These are phyloP conservation scores for Malurus elegans DNA, from an alignment of 2,113 vertebrate species.

Conservation along the genomic window DNA sequence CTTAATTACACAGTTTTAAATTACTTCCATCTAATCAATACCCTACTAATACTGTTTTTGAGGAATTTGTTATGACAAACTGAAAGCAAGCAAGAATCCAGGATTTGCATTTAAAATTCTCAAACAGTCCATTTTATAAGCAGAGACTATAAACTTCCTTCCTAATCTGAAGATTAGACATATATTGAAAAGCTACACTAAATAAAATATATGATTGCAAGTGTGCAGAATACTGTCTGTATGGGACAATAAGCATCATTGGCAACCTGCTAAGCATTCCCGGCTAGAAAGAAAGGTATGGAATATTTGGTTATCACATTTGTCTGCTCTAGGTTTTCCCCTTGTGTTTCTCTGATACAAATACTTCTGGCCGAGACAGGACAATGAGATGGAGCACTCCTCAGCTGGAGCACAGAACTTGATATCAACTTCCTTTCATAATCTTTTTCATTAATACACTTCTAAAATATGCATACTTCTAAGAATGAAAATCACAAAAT, in stretches of 20 bases:
- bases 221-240: background rate
- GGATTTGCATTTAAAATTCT: background rate
- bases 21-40: background rate
- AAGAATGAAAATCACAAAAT: background rate
- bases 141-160: background rate
- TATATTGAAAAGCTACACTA: background rate
- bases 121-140: background rate
- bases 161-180: background rate
- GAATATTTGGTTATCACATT: background rate
- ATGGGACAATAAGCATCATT: background rate
- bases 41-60: background rate
- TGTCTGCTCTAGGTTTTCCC: background rate
- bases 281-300: background rate
- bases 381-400: rapidly evolving
- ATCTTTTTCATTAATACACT: background rate
- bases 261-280: background rate
- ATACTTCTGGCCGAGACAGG: background rate
- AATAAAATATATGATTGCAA: background rate
- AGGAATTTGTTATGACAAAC: background rate
- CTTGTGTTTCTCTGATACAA: background rate
- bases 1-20: background rate
- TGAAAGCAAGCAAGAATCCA: background rate
- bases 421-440: background rate
- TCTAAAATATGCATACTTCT: background rate
- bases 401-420: background rate